phyloP scores from a whole-genome alignment of 2,113 vertebrate species.

The Prunella himalayana region DNA sequence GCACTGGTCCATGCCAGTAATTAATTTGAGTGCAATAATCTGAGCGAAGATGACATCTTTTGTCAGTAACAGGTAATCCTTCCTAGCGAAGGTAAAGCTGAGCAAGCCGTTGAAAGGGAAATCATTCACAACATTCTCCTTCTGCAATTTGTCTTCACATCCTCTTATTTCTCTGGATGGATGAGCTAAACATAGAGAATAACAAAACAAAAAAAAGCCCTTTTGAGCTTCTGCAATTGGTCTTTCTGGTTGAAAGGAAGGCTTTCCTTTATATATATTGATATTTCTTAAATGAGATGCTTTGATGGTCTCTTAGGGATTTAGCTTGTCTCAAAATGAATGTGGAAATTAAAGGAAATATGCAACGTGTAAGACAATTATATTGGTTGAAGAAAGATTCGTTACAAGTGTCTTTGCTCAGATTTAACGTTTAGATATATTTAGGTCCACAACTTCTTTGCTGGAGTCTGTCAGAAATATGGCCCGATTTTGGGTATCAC shows the following conservation, averaged over 20 bases:
- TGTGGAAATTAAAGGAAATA: not conserved
- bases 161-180: not conserved
- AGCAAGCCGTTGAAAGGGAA: slow-evolving; percentile 26
- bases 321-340: not conserved
- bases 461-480: slow-evolving; percentile 40
- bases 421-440: slow-evolving; percentile 9
- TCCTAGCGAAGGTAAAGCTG: not conserved
- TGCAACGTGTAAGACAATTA: not conserved
- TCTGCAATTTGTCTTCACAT: slow-evolving; percentile 3
- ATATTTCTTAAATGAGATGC: not conserved
- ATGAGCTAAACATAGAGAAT: not conserved
- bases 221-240: not conserved
- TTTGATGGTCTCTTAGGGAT: not conserved
- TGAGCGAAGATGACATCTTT: not conserved
- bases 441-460: slow-evolving; percentile 18
- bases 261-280: not conserved
- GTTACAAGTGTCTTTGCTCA: not conserved
- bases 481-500: slow-evolving; percentile 7
- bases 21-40: not conserved
- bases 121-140: not conserved
- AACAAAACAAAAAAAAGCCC: not conserved
- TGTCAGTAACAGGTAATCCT: slow-evolving; percentile 11
- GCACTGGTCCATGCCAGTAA: not conserved
- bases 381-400: not conserved
- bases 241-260: not conserved